Conservation (phyloP, 1,140 invertebrate genomes). For the Caenorhabditis tropicalis region DNA sequence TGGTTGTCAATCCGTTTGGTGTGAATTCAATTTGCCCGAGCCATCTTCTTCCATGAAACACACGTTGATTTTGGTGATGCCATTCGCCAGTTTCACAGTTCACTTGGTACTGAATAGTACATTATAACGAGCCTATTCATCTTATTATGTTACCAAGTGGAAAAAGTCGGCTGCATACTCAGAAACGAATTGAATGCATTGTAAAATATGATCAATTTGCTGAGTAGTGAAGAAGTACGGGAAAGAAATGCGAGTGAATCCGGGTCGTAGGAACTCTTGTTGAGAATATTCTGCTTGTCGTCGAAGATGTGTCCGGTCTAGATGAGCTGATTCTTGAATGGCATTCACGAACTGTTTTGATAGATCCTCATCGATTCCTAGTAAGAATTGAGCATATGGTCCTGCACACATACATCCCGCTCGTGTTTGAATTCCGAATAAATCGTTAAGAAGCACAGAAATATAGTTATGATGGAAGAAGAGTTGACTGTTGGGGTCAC, state of each 20-base stretch:
- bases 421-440: slow-evolving; percentile 88
- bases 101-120: slow-evolving; percentile 59
- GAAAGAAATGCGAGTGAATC: slow-evolving; percentile 84
- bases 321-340: slow-evolving; percentile 63
- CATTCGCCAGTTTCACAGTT: slow-evolving; percentile 88
- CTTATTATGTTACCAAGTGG: slow-evolving; percentile 79
- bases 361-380: slow-evolving; percentile 81
- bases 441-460: slow-evolving; percentile 85
- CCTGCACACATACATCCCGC: slow-evolving; percentile 85
- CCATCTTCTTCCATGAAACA: slow-evolving; percentile 83
- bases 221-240: slow-evolving; percentile 84
- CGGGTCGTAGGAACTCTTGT: slow-evolving; percentile 83
- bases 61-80: slow-evolving; percentile 82
- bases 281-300: slow-evolving; percentile 77
- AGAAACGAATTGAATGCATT: slow-evolving; percentile 85
- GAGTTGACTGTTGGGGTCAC: slow-evolving; percentile 79
- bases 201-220: slow-evolving; percentile 81
- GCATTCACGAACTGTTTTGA: slow-evolving; percentile 44
- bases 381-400: slow-evolving; percentile 83
- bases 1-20: slow-evolving; percentile 78
- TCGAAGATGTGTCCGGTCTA: slow-evolving; percentile 77
- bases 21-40: slow-evolving; percentile 81
- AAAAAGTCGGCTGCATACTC: slow-evolving; percentile 88
- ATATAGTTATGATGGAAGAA: slow-evolving; percentile 91
- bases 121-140: slow-evolving; percentile 73